phyloP scores from a whole-genome alignment of 2,797 vertebrate genomes.

The Taenioides sp. region DNA sequence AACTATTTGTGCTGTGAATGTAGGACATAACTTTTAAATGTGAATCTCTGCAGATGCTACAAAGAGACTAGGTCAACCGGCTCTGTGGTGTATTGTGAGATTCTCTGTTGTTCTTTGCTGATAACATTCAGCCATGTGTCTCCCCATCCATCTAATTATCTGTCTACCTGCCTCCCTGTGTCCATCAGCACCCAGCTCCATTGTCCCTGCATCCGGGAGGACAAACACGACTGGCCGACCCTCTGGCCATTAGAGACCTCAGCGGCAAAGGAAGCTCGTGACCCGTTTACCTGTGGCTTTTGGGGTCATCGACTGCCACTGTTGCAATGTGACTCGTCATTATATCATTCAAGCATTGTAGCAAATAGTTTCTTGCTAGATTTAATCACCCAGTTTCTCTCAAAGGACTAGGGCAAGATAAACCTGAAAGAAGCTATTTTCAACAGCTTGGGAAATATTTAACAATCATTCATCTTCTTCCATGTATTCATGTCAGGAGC shows the following conservation, averaged over 20 bases:
- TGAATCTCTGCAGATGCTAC: conserved; percentile 37
- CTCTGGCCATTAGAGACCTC: conserved; percentile 72
- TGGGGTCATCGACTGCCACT: conserved; percentile 68
- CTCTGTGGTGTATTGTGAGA: conserved; percentile 40
- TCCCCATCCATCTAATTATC: conserved; percentile 69
- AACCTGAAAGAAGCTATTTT: conserved; percentile 33
- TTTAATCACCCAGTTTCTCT: conserved; percentile 25
- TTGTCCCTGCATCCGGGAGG: conserved; percentile 77
- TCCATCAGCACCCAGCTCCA: conserved; percentile 65
- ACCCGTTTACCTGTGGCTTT: conserved; percentile 63
- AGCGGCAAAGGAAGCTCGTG: conserved; percentile 50
- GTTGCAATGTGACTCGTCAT: conserved; percentile 51
- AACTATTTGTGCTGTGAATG: conserved; percentile 23
- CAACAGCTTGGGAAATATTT: background rate
- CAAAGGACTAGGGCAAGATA: conserved; percentile 45
- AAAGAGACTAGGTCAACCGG: conserved; percentile 41
- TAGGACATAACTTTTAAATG: conserved; percentile 35
- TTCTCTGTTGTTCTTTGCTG: conserved; percentile 62
- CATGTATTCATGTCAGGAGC: background rate
- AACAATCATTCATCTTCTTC: conserved; percentile 1
- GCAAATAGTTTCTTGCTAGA: conserved; percentile 29
- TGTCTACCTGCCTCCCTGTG: conserved; percentile 66
- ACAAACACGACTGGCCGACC: conserved; percentile 81
- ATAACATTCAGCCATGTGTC: conserved; percentile 65
- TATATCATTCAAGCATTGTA: conserved; percentile 35